Conservation (phyloP, 2,797 vertebrate genomes). For the Oreochromis mossambicus region DNA sequence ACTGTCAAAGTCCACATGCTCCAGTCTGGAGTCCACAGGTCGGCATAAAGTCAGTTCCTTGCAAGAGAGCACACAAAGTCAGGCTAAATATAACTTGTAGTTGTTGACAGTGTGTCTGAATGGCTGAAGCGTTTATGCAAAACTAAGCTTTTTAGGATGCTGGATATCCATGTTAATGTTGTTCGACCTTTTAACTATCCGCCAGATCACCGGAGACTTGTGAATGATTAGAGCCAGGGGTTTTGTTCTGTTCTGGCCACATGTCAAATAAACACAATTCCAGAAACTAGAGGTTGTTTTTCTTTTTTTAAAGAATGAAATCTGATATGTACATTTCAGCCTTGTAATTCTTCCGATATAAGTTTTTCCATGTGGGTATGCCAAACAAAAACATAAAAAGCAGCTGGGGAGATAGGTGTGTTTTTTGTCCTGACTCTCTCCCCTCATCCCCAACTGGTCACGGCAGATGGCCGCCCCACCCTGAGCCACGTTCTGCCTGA, state of each 20-base stretch:
- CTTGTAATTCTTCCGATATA: background rate
- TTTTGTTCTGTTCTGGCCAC: background rate
- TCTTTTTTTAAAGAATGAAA: background rate
- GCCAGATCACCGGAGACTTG: background rate
- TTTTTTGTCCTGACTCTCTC: background rate
- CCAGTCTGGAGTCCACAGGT: constrained; percentile 90
- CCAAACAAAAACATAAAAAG: background rate
- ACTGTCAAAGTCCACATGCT: constrained; percentile 94
- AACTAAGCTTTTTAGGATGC: background rate
- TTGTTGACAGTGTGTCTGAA: background rate
- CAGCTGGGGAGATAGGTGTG: background rate
- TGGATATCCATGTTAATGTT: background rate
- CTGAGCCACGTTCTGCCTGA: background rate
- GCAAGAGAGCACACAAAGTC: background rate
- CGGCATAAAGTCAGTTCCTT: constrained; percentile 93
- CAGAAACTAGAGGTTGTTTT: background rate
- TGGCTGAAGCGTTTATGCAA: background rate
- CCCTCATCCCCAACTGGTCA: background rate
- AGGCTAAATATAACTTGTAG: too few species aligned
- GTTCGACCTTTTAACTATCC: background rate
- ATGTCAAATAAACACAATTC: background rate
- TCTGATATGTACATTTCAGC: background rate
- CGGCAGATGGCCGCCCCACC: background rate
- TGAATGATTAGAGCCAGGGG: background rate
- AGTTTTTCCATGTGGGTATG: background rate